Percentiles rank a stretch among this genome's conserved stretches.
phyloP scores from a whole-genome alignment of 1,140 invertebrate genomes.

The Papilio glaucus region DNA sequence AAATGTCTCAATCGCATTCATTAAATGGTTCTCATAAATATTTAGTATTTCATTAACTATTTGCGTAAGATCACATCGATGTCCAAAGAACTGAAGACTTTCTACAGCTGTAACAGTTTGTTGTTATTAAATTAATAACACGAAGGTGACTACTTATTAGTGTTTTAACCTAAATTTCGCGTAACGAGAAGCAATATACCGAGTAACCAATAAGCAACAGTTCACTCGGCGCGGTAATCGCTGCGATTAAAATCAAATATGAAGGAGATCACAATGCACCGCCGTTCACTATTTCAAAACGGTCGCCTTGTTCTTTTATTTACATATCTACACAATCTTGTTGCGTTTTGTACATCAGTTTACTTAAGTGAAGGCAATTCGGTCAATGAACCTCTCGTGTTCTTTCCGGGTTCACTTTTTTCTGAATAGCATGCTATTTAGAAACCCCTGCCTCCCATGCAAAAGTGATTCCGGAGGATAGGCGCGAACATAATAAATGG shows the following conservation, averaged over 20 bases:
- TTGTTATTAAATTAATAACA: constrained; percentile 18
- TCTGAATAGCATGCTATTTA: no score
- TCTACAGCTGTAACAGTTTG: constrained; percentile 4
- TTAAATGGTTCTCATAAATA: no score
- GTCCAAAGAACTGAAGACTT: no score
- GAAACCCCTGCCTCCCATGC: neutral
- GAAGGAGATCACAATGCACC: constrained; percentile 49
- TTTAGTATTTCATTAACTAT: no score
- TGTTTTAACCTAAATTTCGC: constrained; percentile 23
- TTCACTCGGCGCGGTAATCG: constrained; percentile 41
- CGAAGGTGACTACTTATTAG: neutral
- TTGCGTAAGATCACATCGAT: no score
- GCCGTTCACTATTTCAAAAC: constrained; percentile 62
- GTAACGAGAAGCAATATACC: constrained; percentile 33
- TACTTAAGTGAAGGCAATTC: neutral
- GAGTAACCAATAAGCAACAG: constrained; percentile 27
- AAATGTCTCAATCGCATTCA: no score
- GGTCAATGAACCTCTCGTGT: neutral
- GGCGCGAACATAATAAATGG: no score
- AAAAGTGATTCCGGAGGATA: no score
- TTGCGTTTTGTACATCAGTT: neutral
- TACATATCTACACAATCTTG: constrained; percentile 29
- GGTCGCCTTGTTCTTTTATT: constrained; percentile 43
- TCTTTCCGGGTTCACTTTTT: neutral
- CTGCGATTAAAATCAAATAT: constrained; percentile 58